phyloP scores from a whole-genome alignment of 2,888 invertebrate genomes.

The Pollenia labialis region DNA sequence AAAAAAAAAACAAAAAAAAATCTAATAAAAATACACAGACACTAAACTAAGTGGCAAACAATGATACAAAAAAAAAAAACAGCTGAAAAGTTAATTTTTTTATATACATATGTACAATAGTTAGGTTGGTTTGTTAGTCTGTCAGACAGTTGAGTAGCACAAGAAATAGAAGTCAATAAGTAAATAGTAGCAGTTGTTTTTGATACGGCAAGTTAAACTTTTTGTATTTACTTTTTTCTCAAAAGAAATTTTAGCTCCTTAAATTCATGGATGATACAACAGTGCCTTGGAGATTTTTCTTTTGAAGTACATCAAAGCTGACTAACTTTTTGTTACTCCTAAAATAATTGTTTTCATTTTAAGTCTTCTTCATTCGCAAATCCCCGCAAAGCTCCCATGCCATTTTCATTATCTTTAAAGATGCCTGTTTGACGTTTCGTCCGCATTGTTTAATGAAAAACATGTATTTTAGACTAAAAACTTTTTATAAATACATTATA shows the following conservation, averaged over 20 bases:
- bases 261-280: slow-evolving; percentile 6
- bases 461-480: no score
- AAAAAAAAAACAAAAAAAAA: slow-evolving; percentile 10
- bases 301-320: slow-evolving; percentile 8
- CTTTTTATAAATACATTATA: no score
- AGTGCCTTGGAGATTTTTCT: neutral
- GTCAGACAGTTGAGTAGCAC: slow-evolving; percentile 19
- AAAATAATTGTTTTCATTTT: no score
- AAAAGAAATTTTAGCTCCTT: slow-evolving; percentile 33
- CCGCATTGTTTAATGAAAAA: no score
- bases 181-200: slow-evolving; percentile 30
- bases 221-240: slow-evolving; percentile 24
- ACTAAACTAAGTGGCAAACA: slow-evolving; percentile 44
- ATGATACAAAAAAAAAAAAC: slow-evolving; percentile 35
- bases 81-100: slow-evolving; percentile 46
- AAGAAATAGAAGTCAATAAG: slow-evolving; percentile 24
- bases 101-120: slow-evolving; percentile 38
- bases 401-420: no score
- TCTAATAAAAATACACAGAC: slow-evolving; percentile 43
- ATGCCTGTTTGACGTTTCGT: no score
- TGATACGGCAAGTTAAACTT: slow-evolving; percentile 51
- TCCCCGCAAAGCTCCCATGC: no score
- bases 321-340: no score
- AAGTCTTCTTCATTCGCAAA: no score
- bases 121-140: neutral